Conservation (phyloP, 2,888 invertebrate species). For the Callinectes sapidus region DNA sequence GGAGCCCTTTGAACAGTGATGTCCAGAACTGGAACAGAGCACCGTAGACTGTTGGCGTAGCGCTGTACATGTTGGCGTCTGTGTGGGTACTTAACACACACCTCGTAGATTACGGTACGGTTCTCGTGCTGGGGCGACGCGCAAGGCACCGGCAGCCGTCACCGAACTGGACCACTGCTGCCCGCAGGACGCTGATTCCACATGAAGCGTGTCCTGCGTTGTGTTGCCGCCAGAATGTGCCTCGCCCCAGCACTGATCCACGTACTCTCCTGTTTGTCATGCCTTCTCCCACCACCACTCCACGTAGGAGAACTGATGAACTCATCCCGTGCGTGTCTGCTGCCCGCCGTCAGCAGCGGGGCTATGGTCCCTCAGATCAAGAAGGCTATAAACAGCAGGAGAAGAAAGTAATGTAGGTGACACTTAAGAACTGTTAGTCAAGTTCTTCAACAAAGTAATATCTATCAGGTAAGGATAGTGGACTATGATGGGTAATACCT, state of each 20-base stretch:
- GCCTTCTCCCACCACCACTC: conserved; percentile 10
- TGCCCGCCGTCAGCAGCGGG: not conserved
- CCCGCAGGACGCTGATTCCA: not conserved
- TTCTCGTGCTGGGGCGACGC: not conserved
- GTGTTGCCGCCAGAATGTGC: not conserved
- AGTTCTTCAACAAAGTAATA: conserved; percentile 45
- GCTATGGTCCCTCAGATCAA: not conserved
- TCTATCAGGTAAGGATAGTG: conserved; percentile 26
- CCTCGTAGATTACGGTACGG: conserved; percentile 39
- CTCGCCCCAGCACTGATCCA: conserved; percentile 13
- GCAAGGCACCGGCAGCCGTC: not conserved
- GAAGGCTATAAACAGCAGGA: conserved; percentile 21
- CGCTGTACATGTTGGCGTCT: conserved; percentile 61
- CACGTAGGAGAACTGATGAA: conserved; percentile 41
- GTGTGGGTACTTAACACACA: conserved; percentile 65
- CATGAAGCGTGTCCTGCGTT: not conserved
- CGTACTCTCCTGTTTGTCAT: conserved; percentile 7
- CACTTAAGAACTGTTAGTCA: conserved; percentile 46
- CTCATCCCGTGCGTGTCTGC: conserved; percentile 28
- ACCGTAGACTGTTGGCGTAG: conserved; percentile 51
- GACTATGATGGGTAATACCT: not conserved
- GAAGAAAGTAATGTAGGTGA: conserved; percentile 34
- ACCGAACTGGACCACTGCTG: not conserved
- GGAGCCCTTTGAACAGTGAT: conserved; percentile 28
- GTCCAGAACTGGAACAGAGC: conserved; percentile 53